Evolutionary conservation across 2,113 vertebrate species (phyloP), one percentile per base, ranked within the genome.

Genomic region (Ammodytes dubius): DNA sequence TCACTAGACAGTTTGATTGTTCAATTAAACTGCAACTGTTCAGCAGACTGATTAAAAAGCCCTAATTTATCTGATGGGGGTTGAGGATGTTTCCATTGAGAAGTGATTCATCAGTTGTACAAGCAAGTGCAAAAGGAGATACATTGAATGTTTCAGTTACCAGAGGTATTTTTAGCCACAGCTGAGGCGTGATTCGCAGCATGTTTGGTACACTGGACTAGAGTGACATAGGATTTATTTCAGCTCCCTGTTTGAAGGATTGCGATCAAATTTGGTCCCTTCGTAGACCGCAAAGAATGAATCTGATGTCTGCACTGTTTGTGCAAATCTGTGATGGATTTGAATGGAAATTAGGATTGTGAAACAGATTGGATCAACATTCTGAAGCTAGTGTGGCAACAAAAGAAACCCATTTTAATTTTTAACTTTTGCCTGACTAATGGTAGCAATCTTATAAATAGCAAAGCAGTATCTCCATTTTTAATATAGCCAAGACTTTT

Each of bases 1-100:
- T 27, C 54, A 17, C 42, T 1, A 27, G 65, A 64, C 61, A 67
- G 57, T 71, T 83, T 83, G 2, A 81, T 10, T 40, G 56, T 73
- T 59, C 39, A 52, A 63, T 73, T 70, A 72, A 35, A 58, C 54
- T 72, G 50, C 53, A 46, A 10, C 71, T 77, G 59, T 57, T 82
- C 66, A 76, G 79, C 61, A 43, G 58, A 35, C 70, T 78, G 42
- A 88, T 90, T 90, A 82, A 83, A 87, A 81, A 71, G 50, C 46
- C 15, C 57, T 73, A 74, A 85, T 67, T 67, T 45, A 27, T 76
- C 71, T 64, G 39, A 74, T 43, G 5, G 37, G 66, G 79, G 70
- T 60, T 77, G 58, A 64, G 19, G 53, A 76, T 27, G 27, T 27
- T 27, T 50, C 46, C 8, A 57, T 39, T 77, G 49, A 74, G 70